Base-by-base conservation (phyloP, 2,888 invertebrate species). In the Euspilapteryx auroguttella region DNA sequence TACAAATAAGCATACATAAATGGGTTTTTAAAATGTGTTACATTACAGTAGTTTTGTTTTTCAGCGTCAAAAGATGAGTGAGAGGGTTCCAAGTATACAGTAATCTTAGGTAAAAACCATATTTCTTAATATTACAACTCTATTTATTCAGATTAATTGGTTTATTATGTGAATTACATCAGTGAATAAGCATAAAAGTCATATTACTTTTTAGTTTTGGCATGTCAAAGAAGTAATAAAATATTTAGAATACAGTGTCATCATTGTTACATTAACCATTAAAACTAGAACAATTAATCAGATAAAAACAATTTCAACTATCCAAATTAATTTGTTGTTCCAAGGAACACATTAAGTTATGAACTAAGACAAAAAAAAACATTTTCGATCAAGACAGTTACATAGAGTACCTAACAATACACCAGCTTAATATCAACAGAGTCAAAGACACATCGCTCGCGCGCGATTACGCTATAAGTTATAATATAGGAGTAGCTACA, bases 401-500 rank as follows among this genome's bases (percentile, higher is more conserved):
- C 25, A 25, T n/a, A 25, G 25, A 11, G 14, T 5, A 12, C 17
- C 8, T 6, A 17, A 17, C 17, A 8, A 17, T 6, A 6, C 5
- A 17, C 17, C 12, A 12, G 17, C 25, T 14, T 15, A 25, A 25
- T 15, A 17, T 25, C 15, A 27, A 21, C 21, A 27, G n/a, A n/a
- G n/a, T n/a, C n/a, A n/a, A n/a, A n/a, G 21, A 33, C 12, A 9
- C 28, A 29, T 21, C 49, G 43, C 48, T 44, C 46, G n/a, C n/a
- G n/a, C n/a, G n/a, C n/a, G n/a, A 47, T 43, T 34, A 34, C 47
- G 53, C 61, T 62, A 58, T 63, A 57, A 50, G 55, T 39, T 39
- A 53, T 54, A 56, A 53, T 47, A 54, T 46, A 32, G 37, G 34
- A 29, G 29, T 29, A 23, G 24, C 31, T 25, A 10, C 12, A 12